These are phyloP conservation scores for Cherax destructor DNA, from an alignment of 1,140 invertebrate species.

Conservation along the genomic window DNA sequence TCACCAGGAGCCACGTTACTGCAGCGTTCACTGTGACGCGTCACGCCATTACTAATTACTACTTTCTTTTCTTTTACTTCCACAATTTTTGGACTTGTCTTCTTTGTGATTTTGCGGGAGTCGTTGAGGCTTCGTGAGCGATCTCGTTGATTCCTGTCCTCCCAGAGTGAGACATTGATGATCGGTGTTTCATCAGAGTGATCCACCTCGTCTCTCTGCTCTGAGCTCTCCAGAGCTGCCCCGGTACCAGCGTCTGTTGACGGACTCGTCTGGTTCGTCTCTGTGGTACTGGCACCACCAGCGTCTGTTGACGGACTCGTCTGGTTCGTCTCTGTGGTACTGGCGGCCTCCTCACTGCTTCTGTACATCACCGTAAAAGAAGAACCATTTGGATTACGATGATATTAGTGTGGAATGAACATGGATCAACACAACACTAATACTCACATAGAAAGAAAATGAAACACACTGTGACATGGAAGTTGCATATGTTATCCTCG, in stretches of 20 bases:
- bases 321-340: too few relatives aligned
- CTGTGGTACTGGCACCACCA: not conserved
- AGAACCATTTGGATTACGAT: too few relatives aligned
- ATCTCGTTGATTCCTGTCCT: not conserved
- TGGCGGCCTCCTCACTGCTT: too few relatives aligned
- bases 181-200: conserved; percentile 15
- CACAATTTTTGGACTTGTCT: not conserved
- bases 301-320: not conserved
- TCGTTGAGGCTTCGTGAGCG: not conserved
- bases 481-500: too few relatives aligned
- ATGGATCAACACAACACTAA: too few relatives aligned
- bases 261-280: not conserved
- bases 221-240: not conserved
- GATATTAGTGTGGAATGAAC: too few relatives aligned
- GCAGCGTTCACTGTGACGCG: not conserved
- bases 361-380: too few relatives aligned
- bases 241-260: not conserved
- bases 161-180: conserved; percentile 18
- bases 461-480: too few relatives aligned
- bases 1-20: not conserved
- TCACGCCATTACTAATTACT: not conserved
- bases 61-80: not conserved
- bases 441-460: too few relatives aligned
- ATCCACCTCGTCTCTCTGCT: not conserved
- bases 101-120: not conserved